Evolutionary conservation across 2,888 invertebrate genomes (phyloP).

Genomic region (Phasia obesa): DNA sequence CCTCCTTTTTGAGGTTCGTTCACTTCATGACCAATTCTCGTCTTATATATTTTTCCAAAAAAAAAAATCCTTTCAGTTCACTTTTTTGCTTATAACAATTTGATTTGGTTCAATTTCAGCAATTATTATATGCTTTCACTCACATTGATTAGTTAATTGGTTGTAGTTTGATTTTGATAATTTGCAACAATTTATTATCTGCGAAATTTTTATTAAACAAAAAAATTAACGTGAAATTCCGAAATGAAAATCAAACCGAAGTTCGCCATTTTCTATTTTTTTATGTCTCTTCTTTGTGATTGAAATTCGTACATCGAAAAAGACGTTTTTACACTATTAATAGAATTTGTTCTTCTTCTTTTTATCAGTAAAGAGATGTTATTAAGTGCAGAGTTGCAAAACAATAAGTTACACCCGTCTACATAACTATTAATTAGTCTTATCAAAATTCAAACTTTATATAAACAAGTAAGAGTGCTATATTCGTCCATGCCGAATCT

Average conservation of each 20-base stretch:
- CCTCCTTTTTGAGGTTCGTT: conserved; percentile 70
- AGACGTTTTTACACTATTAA: conserved; percentile 38
- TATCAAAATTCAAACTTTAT: too few species aligned
- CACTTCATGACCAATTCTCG: conserved; percentile 68
- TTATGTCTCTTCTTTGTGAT: conserved; percentile 70
- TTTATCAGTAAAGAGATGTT: background rate
- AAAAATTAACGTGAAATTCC: conserved; percentile 73
- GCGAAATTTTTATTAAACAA: conserved; percentile 66
- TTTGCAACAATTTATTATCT: conserved; percentile 51
- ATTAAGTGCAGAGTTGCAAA: background rate
- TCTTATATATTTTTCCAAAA: conserved; percentile 56
- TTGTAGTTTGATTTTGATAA: conserved; percentile 29
- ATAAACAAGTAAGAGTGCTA: too few species aligned
- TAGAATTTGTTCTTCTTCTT: background rate
- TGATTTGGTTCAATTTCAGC: background rate
- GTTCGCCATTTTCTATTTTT: conserved; percentile 78
- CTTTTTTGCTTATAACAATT: conserved; percentile 27
- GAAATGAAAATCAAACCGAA: conserved; percentile 76
- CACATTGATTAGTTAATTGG: conserved; percentile 18
- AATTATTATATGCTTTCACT: conserved; percentile 30
- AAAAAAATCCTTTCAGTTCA: conserved; percentile 36
- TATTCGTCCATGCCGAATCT: too few species aligned
- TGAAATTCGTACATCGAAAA: conserved; percentile 52
- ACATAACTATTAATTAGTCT: too few species aligned
- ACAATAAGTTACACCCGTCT: too few species aligned